Conservation (phyloP, 2,888 invertebrate genomes). For the Syrphus vitripennis region DNA sequence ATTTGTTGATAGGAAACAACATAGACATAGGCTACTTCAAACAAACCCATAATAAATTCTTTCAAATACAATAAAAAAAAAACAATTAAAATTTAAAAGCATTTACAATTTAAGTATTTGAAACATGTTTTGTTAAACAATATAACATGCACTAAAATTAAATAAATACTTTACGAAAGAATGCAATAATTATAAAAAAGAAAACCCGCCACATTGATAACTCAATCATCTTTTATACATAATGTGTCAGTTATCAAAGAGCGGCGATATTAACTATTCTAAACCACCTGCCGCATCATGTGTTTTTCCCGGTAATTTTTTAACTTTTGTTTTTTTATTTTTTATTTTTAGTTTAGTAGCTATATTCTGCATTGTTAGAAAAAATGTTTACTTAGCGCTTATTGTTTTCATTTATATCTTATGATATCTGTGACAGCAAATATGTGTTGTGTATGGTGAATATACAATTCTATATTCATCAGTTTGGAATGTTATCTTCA, state of each 20-base stretch:
- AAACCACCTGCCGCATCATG: slow-evolving; percentile 42
- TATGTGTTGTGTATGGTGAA: slow-evolving; percentile 40
- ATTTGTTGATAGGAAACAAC: not conserved
- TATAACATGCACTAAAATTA: not conserved
- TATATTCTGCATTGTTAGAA: slow-evolving; percentile 32
- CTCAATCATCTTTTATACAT: slow-evolving; percentile 46
- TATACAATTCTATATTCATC: slow-evolving; percentile 42
- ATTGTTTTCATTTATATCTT: slow-evolving; percentile 53
- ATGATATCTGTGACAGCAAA: slow-evolving; percentile 30
- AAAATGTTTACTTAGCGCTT: slow-evolving; percentile 44
- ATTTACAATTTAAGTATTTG: not conserved
- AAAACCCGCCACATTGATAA: slow-evolving; percentile 49
- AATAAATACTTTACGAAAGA: not conserved
- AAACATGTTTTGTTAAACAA: slow-evolving; percentile 11
- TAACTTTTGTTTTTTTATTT: not conserved
- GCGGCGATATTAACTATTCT: slow-evolving; percentile 32
- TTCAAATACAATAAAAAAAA: not conserved
- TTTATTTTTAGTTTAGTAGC: not conserved
- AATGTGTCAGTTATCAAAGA: slow-evolving; percentile 25
- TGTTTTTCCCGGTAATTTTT: slow-evolving; percentile 9
- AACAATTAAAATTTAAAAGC: not conserved
- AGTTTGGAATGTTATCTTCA: slow-evolving; percentile 60
- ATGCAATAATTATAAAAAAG: slow-evolving; percentile 3
- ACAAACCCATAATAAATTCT: not conserved
- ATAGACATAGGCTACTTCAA: not conserved